Evolutionary conservation across 1,140 invertebrate species (phyloP).

Genomic region (Halesus radiatus): DNA sequence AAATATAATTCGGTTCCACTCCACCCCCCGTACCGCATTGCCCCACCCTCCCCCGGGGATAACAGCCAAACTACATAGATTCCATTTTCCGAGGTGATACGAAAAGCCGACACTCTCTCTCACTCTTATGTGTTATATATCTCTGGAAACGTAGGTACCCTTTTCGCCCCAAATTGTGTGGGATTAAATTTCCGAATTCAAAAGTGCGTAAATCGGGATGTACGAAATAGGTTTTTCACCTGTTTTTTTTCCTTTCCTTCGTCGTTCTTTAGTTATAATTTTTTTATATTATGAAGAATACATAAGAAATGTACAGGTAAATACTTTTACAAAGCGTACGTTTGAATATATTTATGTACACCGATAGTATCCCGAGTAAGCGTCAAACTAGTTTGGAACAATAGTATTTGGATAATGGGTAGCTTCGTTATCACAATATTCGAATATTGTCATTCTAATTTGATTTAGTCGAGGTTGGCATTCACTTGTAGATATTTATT

Average conservation of each 20-base stretch:
- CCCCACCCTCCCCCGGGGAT: constrained; percentile 13
- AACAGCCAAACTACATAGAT: constrained; percentile 40
- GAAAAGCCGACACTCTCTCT: constrained; percentile 32
- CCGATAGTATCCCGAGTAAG: no score
- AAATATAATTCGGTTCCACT: constrained; percentile 55
- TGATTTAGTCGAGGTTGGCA: no score
- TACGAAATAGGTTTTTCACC: constrained; percentile 20
- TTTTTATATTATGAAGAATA: neutral
- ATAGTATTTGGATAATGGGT: no score
- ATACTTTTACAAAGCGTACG: no score
- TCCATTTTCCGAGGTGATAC: constrained; percentile 38
- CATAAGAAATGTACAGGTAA: no score
- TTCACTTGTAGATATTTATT: no score
- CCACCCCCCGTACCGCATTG: neutral
- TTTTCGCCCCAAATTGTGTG: constrained; percentile 29
- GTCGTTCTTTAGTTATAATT: neutral
- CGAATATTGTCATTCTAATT: no score
- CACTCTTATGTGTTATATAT: no score
- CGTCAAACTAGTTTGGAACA: no score
- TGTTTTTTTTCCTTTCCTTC: constrained; percentile 6
- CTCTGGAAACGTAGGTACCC: neutral
- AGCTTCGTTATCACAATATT: no score
- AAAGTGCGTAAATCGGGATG: constrained; percentile 30
- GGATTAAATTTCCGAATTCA: constrained; percentile 38
- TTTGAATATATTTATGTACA: no score